Percentiles rank a stretch among this genome's conserved stretches.
Conservation (phyloP, 2,888 invertebrate species). For the Zhuqinia jingwanae region DNA sequence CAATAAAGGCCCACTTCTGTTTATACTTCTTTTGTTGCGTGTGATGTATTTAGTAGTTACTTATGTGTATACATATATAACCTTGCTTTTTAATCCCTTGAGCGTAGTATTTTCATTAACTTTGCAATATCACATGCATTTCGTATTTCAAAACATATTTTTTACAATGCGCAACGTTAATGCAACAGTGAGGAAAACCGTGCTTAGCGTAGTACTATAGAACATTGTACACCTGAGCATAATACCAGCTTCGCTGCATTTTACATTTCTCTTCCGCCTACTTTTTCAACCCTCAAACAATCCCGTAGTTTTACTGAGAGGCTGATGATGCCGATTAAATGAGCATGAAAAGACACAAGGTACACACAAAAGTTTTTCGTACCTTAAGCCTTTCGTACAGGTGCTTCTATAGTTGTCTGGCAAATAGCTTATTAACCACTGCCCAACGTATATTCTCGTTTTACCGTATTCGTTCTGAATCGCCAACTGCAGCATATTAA, state of each 20-base stretch:
- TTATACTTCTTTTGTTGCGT: no score
- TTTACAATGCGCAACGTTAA: no score
- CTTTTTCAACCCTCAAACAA: slow-evolving; percentile 51
- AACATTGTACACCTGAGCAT: no score
- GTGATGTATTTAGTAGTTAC: no score
- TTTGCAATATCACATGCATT: background rate
- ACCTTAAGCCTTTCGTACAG: background rate
- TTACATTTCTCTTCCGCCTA: slow-evolving; percentile 35
- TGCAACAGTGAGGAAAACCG: no score
- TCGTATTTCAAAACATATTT: no score
- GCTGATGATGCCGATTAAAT: background rate
- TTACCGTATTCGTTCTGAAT: background rate
- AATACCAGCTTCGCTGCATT: background rate
- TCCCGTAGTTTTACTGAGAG: slow-evolving; percentile 31
- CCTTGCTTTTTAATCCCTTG: slow-evolving; percentile 54
- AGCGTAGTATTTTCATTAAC: background rate
- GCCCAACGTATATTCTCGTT: background rate
- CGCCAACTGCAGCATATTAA: no score
- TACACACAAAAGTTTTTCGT: background rate
- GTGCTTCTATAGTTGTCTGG: background rate
- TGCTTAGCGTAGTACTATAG: no score
- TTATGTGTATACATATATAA: no score
- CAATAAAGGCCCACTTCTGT: no score
- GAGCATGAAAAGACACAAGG: background rate
- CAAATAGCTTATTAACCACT: background rate